These are phyloP conservation scores for Anoplophora glabripennis DNA, from an alignment of 1,140 invertebrate species.

Conservation along the genomic window DNA sequence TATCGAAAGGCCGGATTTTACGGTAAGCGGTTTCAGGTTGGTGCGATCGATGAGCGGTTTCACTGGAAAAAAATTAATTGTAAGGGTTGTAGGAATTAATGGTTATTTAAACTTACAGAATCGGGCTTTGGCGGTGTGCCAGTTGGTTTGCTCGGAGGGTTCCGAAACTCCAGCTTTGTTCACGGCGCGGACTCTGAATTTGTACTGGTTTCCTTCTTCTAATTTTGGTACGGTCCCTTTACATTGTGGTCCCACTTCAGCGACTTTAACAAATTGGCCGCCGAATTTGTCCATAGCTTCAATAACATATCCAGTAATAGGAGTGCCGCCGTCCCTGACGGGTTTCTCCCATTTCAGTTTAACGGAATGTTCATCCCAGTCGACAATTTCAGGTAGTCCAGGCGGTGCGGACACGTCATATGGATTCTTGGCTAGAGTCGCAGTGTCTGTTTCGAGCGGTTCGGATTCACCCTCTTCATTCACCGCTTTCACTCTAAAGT, in stretches of 20 bases:
- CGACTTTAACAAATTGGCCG: constrained; percentile 64
- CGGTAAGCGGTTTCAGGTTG: constrained; percentile 76
- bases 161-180: constrained; percentile 96
- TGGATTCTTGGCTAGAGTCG: constrained; percentile 93
- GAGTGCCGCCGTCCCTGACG: constrained; percentile 91
- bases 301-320: constrained; percentile 93
- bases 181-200: constrained; percentile 90
- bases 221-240: constrained; percentile 83
- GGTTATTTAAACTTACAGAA: constrained; percentile 67
- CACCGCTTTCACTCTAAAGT: constrained; percentile 91
- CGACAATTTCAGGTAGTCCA: constrained; percentile 87
- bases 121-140: constrained; percentile 92
- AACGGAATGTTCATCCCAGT: constrained; percentile 90
- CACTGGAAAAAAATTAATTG: constrained; percentile 56
- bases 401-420: constrained; percentile 88
- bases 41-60: constrained; percentile 91
- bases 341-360: constrained; percentile 96
- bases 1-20: constrained; percentile 90
- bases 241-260: constrained; percentile 76
- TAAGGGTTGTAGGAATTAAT: constrained; percentile 15
- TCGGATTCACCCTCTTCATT: constrained; percentile 96
- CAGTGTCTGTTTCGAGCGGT: constrained; percentile 81
- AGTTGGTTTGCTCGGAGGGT: constrained; percentile 90
- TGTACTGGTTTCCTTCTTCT: constrained; percentile 91
- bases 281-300: constrained; percentile 78